phyloP scores from a whole-genome alignment of 53 echinoderm and acorn worm genomes.

The Astropecten irregularis region DNA sequence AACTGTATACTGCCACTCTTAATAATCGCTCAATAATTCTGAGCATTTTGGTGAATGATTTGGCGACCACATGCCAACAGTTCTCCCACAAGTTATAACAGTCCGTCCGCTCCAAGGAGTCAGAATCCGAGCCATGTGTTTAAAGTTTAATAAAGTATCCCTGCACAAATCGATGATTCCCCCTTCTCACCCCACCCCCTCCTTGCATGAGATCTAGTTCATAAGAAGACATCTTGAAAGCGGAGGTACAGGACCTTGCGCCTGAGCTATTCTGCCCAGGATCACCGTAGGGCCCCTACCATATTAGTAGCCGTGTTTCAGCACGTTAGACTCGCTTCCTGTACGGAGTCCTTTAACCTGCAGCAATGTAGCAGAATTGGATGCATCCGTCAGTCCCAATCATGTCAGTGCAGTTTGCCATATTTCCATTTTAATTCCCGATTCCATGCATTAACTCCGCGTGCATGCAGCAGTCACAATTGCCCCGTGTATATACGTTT shows the following conservation, averaged over 20 bases:
- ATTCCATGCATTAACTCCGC: conserved; percentile 18
- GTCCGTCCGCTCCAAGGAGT: too few species aligned
- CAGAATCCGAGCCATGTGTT: too few species aligned
- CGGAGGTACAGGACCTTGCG: not conserved
- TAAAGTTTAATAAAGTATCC: not conserved
- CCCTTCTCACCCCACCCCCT: too few species aligned
- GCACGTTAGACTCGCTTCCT: conserved; percentile 46
- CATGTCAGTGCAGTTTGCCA: conserved; percentile 15
- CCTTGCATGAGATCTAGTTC: not conserved
- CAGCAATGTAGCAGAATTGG: conserved; percentile 53
- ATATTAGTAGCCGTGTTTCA: conserved; percentile 27
- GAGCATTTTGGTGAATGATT: too few species aligned
- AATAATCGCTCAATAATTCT: too few species aligned
- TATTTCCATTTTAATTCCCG: conserved; percentile 55
- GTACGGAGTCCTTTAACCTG: conserved; percentile 2
- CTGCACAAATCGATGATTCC: not conserved
- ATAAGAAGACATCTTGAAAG: too few species aligned
- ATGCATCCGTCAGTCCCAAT: conserved; percentile 48
- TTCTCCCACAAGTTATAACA: too few species aligned
- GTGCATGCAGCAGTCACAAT: not conserved
- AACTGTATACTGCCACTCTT: too few species aligned
- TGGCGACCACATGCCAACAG: too few species aligned
- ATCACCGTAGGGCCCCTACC: not conserved
- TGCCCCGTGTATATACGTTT: too few species aligned
- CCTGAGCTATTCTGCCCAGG: not conserved